Evolutionary conservation across 2,797 vertebrate species (phyloP), one percentile per base, ranked within the genome.

Genomic region (Gephyroberyx darwinii): DNA sequence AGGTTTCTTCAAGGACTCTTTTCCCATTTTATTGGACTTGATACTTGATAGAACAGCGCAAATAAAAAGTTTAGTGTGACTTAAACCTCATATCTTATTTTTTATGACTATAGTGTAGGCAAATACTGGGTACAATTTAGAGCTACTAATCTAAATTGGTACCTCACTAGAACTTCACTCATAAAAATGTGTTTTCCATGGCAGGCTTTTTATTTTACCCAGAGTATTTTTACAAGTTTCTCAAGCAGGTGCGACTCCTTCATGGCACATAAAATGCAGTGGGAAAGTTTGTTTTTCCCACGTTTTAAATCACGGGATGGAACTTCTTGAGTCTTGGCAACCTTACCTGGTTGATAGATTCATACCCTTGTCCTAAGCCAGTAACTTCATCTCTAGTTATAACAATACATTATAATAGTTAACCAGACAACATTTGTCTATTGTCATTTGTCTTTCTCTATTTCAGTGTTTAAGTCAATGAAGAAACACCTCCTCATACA

Each of bases 171-270:
- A 62, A 43, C 37, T 52, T 73, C 6, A 7, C 35, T 60, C 66
- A 66, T 63, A 80, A 75, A 80, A 63, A 63, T 12, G 4, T 53
- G 4, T 65, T 68, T 73, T 65, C 17, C n/a, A 33, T 2, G 6
- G 53, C 22, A 1, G 10, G 1, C 26, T 35, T 48, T 59, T 58
- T 55, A 71, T 74, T 77, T 64, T 62, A 20, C 20, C 59, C 65
- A 65, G 16, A 67, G 45, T 63, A 84, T 89, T 86, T 86, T 79
- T 66, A 86, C 55, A 66, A 8, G 70, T 69, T 78, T 73, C n/a
- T 47, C 69, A 64, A 22, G 41, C 30, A 73, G 78, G 73, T 68
- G 75, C 12, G 35, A 63, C 16, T 66, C 8, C 13, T 59, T 17
- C 8, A 50, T 0, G 19, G 16, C 19, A 0, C 26, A 33, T 69